Conservation (phyloP, 2,888 invertebrate species). For the Leptinotarsa rubiginosa region DNA sequence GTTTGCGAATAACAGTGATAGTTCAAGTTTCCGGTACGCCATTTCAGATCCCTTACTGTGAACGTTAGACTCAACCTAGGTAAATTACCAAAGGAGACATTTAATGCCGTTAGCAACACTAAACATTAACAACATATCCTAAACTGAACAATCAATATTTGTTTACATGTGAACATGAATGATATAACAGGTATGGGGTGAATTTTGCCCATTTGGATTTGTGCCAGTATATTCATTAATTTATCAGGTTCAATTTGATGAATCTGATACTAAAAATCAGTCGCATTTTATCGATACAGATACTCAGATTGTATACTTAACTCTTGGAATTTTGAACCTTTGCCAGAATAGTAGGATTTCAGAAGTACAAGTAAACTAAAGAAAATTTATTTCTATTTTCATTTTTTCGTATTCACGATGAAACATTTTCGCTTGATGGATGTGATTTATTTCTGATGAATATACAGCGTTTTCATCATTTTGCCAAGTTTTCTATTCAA, state of each 20-base stretch:
- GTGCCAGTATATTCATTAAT: not conserved
- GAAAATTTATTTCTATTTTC: not conserved
- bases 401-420: not conserved
- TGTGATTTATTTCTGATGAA: not conserved
- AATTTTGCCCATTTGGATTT: slow-evolving; percentile 35
- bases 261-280: not conserved
- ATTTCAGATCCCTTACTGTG: slow-evolving; percentile 17
- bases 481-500: too few relatives aligned
- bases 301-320: not conserved
- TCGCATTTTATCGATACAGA: not conserved
- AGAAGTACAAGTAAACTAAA: not conserved
- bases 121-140: slow-evolving; percentile 33
- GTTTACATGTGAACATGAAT: slow-evolving; percentile 28
- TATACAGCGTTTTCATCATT: too few relatives aligned
- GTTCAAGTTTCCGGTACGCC: not conserved
- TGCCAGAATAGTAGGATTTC: not conserved
- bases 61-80: slow-evolving; percentile 64
- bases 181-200: slow-evolving; percentile 26
- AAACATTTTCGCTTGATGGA: not conserved
- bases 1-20: not conserved
- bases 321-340: not conserved
- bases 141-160: slow-evolving; percentile 31
- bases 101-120: slow-evolving; percentile 37
- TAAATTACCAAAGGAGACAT: slow-evolving; percentile 49
- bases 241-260: not conserved